Conservation (phyloP, 1,140 invertebrate species). For the Trichomalopsis sarcophagae region DNA sequence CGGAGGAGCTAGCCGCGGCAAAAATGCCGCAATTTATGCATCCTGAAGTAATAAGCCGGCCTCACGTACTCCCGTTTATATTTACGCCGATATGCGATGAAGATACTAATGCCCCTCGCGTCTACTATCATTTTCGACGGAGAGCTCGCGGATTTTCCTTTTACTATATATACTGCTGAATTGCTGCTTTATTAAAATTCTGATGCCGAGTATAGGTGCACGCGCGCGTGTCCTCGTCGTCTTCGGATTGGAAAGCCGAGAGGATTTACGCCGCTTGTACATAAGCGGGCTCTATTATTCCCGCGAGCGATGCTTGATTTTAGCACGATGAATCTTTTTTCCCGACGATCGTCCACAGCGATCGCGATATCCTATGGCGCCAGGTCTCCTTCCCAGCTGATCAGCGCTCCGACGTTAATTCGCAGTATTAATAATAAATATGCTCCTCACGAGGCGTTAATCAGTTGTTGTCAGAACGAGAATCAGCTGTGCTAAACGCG, state of each 20-base stretch:
- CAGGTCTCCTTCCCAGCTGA: not conserved
- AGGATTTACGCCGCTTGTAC: no score
- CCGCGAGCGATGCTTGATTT: no score
- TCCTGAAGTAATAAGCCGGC: constrained; percentile 28
- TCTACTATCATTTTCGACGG: constrained; percentile 10
- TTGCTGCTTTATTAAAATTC: constrained; percentile 6
- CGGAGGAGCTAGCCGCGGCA: not conserved
- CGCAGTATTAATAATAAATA: constrained; percentile 29
- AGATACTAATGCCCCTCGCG: constrained; percentile 17
- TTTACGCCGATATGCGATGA: constrained; percentile 13
- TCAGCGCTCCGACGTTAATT: not conserved
- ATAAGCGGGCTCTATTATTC: no score
- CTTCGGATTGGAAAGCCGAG: no score
- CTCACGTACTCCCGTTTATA: constrained; percentile 1
- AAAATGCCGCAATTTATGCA: constrained; percentile 44
- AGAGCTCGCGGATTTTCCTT: not conserved
- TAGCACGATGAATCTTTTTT: no score
- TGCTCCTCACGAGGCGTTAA: not conserved
- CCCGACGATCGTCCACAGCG: no score
- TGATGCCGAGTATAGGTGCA: no score
- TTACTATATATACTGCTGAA: no score
- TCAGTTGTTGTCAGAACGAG: not conserved
- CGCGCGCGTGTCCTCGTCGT: no score
- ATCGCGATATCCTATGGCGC: not conserved
- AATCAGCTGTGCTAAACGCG: constrained; percentile 7